Percentiles rank a stretch among this genome's conserved stretches.
Evolutionary conservation across 1,140 invertebrate genomes (phyloP).

Genomic region (Aricia agestis): DNA sequence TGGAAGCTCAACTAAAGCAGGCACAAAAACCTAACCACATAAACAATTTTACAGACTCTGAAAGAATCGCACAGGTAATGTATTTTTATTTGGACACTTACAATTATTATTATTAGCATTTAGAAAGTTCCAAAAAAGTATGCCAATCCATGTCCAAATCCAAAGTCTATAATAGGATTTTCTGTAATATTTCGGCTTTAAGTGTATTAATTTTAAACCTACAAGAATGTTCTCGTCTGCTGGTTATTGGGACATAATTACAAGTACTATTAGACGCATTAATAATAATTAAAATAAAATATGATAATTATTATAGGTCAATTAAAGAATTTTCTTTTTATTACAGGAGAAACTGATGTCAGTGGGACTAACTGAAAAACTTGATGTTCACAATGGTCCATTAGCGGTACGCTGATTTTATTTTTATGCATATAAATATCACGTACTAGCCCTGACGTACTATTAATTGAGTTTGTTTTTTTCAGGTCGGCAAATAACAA

Average conservation of each 20-base stretch:
- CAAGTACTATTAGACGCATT: no score
- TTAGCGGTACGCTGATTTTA: not conserved
- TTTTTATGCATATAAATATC: no score
- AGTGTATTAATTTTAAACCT: no score
- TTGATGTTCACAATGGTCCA: slow-evolving; percentile 2
- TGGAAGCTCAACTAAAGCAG: slow-evolving; percentile 1
- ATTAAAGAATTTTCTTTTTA: not conserved
- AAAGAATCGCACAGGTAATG: slow-evolving; percentile 19
- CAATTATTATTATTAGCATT: not conserved
- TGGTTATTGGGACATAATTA: no score
- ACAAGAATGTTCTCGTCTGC: no score
- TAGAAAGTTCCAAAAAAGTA: no score
- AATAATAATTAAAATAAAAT: no score
- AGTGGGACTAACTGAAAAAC: slow-evolving; percentile 1
- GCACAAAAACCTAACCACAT: slow-evolving; percentile 10
- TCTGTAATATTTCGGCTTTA: no score
- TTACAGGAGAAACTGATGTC: slow-evolving; percentile 10
- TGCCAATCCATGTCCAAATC: no score
- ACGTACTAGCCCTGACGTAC: no score
- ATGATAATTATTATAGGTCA: no score
- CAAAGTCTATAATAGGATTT: no score
- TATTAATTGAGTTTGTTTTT: not conserved
- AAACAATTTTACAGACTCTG: slow-evolving; percentile 15
- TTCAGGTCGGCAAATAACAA: slow-evolving; percentile 13
- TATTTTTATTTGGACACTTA: not conserved